phyloP scores from a whole-genome alignment of 2,888 invertebrate species.

The Trissolcus japonicus region DNA sequence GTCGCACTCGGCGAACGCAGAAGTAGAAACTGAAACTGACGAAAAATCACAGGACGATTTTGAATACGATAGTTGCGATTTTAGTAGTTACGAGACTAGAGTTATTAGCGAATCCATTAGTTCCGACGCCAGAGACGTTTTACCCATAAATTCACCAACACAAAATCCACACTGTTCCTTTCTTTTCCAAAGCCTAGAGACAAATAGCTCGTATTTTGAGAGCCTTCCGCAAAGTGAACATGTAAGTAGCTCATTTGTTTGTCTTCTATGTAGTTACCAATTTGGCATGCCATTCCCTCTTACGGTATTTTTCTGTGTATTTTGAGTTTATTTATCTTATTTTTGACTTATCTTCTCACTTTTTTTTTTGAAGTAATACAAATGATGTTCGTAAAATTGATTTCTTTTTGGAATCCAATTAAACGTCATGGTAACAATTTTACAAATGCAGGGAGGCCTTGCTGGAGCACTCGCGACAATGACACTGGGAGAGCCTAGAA shows the following conservation, averaged over 20 bases:
- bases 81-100: too few relatives aligned
- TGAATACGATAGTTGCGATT: not conserved
- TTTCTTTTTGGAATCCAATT: too few relatives aligned
- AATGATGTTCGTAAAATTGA: too few relatives aligned
- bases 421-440: not conserved
- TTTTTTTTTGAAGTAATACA: not conserved
- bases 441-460: slow-evolving; percentile 84
- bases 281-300: slow-evolving; percentile 30
- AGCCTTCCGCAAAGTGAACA: slow-evolving; percentile 55
- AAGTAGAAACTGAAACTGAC: not conserved
- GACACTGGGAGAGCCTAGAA: slow-evolving; percentile 82
- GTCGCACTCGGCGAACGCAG: not conserved
- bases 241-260: slow-evolving; percentile 59
- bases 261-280: slow-evolving; percentile 19
- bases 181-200: slow-evolving; percentile 68
- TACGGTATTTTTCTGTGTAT: slow-evolving; percentile 17
- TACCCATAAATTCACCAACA: slow-evolving; percentile 9
- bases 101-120: too few relatives aligned
- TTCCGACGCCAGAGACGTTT: too few relatives aligned
- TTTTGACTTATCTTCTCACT: not conserved
- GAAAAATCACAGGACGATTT: not conserved
- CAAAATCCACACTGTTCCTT: slow-evolving; percentile 59
- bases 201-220: slow-evolving; percentile 64
- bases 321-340: slow-evolving; percentile 1
- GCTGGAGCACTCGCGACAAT: slow-evolving; percentile 90